Conservation (phyloP, 2,113 vertebrate species). For the Tyrannus savana region DNA sequence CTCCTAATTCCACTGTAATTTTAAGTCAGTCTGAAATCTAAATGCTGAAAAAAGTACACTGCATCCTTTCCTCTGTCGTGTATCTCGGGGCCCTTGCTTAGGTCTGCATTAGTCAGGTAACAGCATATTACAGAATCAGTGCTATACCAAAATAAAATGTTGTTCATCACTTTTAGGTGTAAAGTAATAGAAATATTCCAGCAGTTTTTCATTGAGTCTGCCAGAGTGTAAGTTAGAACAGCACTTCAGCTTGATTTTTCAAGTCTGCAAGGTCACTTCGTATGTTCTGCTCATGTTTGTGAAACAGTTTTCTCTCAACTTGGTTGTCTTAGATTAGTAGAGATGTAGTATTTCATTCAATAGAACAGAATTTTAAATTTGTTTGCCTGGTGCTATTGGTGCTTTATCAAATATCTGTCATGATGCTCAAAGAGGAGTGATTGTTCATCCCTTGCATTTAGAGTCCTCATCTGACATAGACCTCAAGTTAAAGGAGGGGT, state of each 20-base stretch:
- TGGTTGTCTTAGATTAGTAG: neutral
- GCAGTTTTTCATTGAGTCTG: neutral
- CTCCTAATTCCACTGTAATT: neutral
- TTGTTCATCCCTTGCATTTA: neutral
- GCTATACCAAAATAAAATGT: neutral
- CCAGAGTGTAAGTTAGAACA: neutral
- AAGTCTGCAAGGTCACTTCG: neutral
- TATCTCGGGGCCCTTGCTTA: neutral
- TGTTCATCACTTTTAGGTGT: neutral
- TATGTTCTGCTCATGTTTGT: neutral
- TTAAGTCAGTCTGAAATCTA: neutral
- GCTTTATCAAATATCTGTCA: neutral
- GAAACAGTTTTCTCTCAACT: neutral
- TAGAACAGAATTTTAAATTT: neutral
- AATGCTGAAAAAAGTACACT: neutral
- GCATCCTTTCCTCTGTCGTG: fast-evolving
- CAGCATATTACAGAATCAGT: neutral
- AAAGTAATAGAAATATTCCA: neutral
- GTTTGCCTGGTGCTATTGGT: neutral
- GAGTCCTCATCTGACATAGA: neutral
- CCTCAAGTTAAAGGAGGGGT: neutral
- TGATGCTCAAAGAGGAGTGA: neutral
- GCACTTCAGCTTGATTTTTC: neutral
- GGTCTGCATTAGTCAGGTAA: neutral
- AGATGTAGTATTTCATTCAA: neutral